phyloP scores from a whole-genome alignment of 1,140 invertebrate genomes.

The Cherax quadricarinatus region DNA sequence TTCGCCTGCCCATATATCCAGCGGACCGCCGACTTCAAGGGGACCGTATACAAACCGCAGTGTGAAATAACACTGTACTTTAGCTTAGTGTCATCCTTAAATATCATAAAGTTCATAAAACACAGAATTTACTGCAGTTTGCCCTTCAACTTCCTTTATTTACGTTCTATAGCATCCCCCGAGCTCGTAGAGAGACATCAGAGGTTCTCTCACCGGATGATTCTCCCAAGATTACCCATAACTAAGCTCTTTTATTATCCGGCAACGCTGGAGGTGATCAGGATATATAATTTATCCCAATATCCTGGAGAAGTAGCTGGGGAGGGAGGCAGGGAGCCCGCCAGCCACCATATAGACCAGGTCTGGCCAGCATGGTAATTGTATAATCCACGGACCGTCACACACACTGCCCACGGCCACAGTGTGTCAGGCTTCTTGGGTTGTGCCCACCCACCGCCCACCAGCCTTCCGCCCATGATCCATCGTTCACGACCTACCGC shows the following conservation, averaged over 20 bases:
- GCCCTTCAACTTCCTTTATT: constrained; percentile 4
- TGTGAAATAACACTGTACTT: constrained; percentile 13
- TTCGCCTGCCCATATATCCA: not conserved
- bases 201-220: not conserved
- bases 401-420: too few relatives aligned
- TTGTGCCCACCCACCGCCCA: too few relatives aligned
- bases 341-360: constrained; percentile 12
- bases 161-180: not conserved
- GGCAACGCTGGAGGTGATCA: constrained; percentile 6
- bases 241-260: not conserved
- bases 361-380: not conserved
- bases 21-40: not conserved
- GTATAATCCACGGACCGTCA: not conserved
- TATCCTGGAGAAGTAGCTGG: not conserved
- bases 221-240: not conserved
- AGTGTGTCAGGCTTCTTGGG: too few relatives aligned
- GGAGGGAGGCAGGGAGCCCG: not conserved
- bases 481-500: too few relatives aligned
- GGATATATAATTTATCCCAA: not conserved
- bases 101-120: constrained; percentile 30
- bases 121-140: not conserved
- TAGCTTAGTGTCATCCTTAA: constrained; percentile 33
- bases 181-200: constrained; percentile 11
- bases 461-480: too few relatives aligned
- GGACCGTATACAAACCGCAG: not conserved